Percentiles rank a stretch among this genome's conserved stretches.
Conservation (phyloP, 2,888 invertebrate genomes). For the Pollenia griseotomentosa region DNA sequence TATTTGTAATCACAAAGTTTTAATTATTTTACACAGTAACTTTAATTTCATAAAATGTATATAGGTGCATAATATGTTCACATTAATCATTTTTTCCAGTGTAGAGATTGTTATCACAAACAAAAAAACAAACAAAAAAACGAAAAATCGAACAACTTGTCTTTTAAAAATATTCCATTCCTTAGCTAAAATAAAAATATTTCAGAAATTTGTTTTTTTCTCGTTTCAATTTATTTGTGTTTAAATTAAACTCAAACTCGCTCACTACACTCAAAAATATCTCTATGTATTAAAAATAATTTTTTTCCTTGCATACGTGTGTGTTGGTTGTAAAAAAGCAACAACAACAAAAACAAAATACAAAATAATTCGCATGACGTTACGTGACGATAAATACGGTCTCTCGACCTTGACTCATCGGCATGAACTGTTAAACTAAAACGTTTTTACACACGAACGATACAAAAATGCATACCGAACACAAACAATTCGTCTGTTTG, state of each 20-base stretch:
- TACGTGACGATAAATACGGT: constrained; percentile 78
- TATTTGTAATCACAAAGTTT: background rate
- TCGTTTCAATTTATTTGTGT: background rate
- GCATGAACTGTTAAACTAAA: constrained; percentile 83
- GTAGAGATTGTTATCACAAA: constrained; percentile 23
- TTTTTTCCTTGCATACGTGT: constrained; percentile 56
- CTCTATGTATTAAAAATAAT: constrained; percentile 80
- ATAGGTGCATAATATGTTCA: background rate
- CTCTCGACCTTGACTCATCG: constrained; percentile 84
- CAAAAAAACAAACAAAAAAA: constrained; percentile 1
- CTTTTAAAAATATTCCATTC: constrained; percentile 72
- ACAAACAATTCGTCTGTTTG: background rate
- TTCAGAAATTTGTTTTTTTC: constrained; percentile 36
- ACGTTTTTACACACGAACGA: constrained; percentile 70
- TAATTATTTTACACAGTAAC: background rate
- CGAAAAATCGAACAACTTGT: constrained; percentile 9
- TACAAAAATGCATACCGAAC: constrained; percentile 66
- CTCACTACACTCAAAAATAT: constrained; percentile 28
- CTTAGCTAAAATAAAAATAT: constrained; percentile 59
- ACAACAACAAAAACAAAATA: constrained; percentile 37
- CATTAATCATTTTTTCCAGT: constrained; percentile 38
- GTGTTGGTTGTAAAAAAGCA: constrained; percentile 35
- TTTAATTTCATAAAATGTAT: background rate
- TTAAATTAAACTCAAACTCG: constrained; percentile 4
- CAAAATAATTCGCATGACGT: constrained; percentile 80